Percentiles rank a stretch among this genome's conserved stretches.
phyloP scores from a whole-genome alignment of 2,113 vertebrate genomes.

The Zapus hudsonius region DNA sequence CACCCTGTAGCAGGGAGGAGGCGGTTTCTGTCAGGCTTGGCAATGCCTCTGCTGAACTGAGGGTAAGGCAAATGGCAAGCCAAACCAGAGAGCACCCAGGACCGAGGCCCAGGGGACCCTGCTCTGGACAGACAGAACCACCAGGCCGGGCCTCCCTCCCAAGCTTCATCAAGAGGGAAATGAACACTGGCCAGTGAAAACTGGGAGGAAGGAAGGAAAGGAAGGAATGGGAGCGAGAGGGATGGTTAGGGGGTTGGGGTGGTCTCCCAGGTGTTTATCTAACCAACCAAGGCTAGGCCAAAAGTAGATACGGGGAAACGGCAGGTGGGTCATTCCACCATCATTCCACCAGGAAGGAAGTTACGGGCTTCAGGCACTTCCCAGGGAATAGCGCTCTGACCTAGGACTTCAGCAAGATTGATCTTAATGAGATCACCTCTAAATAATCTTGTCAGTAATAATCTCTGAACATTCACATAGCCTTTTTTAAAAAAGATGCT shows the following conservation, averaged over 20 bases:
- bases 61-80: not conserved
- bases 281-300: not conserved
- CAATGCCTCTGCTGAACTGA: not conserved
- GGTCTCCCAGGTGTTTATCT: not conserved
- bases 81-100: not conserved
- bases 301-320: not conserved
- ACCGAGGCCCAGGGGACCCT: not conserved
- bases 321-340: too few species aligned
- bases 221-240: fast-evolving
- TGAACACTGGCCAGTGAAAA: not conserved
- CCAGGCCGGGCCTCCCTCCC: not conserved
- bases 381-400: not conserved
- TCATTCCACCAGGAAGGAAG: fast-evolving
- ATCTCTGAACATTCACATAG: not conserved
- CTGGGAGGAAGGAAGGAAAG: not conserved
- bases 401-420: not conserved
- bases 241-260: not conserved
- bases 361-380: not conserved
- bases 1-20: slow-evolving; percentile 33
- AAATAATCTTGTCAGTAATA: not conserved
- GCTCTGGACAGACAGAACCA: not conserved
- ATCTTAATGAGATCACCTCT: too few species aligned
- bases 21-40: slow-evolving; percentile 29
- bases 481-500: not conserved
- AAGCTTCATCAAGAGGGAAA: not conserved